phyloP scores from a whole-genome alignment of 2,113 vertebrate species.

The Nyctereutes procyonoides region DNA sequence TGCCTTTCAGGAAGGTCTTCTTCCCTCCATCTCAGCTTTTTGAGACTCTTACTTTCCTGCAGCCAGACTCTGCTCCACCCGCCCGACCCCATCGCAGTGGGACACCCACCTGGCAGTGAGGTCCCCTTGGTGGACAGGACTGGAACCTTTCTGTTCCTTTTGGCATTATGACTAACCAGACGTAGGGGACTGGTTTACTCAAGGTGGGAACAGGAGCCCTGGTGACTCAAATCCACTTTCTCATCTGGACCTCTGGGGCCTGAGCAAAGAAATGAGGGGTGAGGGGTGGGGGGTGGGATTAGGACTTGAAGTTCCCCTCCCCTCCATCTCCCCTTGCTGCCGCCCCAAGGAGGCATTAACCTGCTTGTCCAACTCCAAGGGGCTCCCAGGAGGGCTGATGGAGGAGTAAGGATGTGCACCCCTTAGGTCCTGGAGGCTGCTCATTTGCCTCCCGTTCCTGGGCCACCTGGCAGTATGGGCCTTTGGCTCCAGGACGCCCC shows the following conservation, averaged over 20 bases:
- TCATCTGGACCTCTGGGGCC: neutral
- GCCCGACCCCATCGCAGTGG: neutral
- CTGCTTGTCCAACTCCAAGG: neutral
- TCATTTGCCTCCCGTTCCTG: neutral
- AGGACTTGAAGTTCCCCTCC: neutral
- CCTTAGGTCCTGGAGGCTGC: neutral
- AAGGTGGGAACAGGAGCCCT: neutral
- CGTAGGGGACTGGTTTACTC: neutral
- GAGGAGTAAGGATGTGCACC: neutral
- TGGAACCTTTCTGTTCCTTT: neutral
- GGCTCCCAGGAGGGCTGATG: neutral
- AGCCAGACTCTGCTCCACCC: neutral
- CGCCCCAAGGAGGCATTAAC: neutral
- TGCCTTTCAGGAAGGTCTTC: neutral
- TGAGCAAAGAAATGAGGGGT: neutral
- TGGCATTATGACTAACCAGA: neutral
- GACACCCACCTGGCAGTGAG: neutral
- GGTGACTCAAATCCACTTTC: neutral
- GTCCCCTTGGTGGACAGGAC: neutral
- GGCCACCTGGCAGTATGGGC: neutral
- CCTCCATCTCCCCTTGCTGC: neutral
- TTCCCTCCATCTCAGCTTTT: neutral
- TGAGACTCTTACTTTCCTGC: neutral
- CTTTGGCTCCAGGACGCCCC: neutral
- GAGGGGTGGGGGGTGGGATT: no score